Percentiles rank a stretch among this genome's conserved stretches.
phyloP scores from a whole-genome alignment of 2,797 vertebrate genomes.

The Microcaecilia unicolor region DNA sequence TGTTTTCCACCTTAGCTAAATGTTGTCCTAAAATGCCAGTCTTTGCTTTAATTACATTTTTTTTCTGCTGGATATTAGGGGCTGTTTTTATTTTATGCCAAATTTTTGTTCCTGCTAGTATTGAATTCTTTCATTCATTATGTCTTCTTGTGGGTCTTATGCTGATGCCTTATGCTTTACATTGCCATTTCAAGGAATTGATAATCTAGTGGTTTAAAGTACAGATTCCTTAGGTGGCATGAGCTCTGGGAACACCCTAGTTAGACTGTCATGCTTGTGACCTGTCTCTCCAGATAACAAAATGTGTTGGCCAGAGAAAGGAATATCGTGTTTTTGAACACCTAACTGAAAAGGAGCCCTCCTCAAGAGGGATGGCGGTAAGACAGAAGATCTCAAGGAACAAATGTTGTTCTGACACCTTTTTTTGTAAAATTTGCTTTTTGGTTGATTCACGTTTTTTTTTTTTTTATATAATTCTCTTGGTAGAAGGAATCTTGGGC shows the following conservation, averaged over 20 bases:
- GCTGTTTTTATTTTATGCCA: too few species aligned
- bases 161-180: not conserved
- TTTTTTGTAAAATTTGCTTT: too few species aligned
- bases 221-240: not conserved
- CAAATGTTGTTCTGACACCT: too few species aligned
- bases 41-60: too few species aligned
- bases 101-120: too few species aligned
- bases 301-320: conserved; percentile 75
- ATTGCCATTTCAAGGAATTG: not conserved
- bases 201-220: not conserved
- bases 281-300: conserved; percentile 71
- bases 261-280: conserved; percentile 15
- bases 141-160: too few species aligned
- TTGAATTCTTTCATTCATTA: too few species aligned
- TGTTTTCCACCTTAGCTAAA: too few species aligned
- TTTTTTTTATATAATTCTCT: not conserved
- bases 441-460: too few species aligned
- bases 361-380: conserved; percentile 69
- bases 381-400: conserved; percentile 39
- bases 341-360: conserved; percentile 56
- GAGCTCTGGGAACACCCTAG: not conserved
- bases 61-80: too few species aligned
- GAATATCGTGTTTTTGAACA: conserved; percentile 74
- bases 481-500: not conserved
- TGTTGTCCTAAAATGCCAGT: too few species aligned